These are phyloP conservation scores for Clarias gariepinus DNA, from an alignment of 2,113 vertebrate genomes.

Conservation along the genomic window DNA sequence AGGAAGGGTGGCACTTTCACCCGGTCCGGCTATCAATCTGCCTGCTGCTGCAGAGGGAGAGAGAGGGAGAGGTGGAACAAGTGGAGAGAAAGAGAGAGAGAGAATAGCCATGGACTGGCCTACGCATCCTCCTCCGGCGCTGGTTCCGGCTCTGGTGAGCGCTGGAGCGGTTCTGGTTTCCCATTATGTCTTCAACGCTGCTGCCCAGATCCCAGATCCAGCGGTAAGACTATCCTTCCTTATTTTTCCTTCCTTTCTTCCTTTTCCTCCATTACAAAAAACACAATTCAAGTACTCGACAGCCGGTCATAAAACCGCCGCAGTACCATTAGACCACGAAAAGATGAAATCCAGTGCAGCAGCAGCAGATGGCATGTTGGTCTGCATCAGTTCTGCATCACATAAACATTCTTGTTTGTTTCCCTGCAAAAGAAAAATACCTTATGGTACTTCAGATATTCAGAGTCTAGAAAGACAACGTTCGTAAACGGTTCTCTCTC, in stretches of 20 bases:
- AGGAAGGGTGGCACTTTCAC: conserved; percentile 48
- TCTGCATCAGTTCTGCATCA: not conserved
- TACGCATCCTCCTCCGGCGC: conserved; percentile 52
- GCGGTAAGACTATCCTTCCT: conserved; percentile 70
- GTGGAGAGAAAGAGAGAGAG: conserved; percentile 37
- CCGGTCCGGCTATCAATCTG: conserved; percentile 65
- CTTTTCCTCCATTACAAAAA: not conserved
- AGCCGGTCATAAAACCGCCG: not conserved
- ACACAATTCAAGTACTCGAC: not conserved
- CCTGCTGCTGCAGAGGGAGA: conserved; percentile 62
- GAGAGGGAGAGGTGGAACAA: conserved; percentile 54
- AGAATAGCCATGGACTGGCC: conserved; percentile 70
- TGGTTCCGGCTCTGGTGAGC: conserved; percentile 60
- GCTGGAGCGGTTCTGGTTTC: conserved; percentile 68
- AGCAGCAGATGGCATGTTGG: not conserved
- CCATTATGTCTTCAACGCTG: conserved; percentile 66
- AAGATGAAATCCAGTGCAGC: not conserved
- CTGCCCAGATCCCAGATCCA: conserved; percentile 76
- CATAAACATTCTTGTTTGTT: not conserved
- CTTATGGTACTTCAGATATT: not conserved
- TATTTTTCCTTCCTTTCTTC: not conserved
- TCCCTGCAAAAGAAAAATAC: not conserved
- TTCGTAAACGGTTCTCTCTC: not conserved
- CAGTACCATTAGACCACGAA: not conserved
- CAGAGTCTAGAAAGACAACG: not conserved